Evolutionary conservation across 2,888 invertebrate genomes (phyloP), one percentile per base, ranked within the genome.

Genomic region (Choreutis nemorana): DNA sequence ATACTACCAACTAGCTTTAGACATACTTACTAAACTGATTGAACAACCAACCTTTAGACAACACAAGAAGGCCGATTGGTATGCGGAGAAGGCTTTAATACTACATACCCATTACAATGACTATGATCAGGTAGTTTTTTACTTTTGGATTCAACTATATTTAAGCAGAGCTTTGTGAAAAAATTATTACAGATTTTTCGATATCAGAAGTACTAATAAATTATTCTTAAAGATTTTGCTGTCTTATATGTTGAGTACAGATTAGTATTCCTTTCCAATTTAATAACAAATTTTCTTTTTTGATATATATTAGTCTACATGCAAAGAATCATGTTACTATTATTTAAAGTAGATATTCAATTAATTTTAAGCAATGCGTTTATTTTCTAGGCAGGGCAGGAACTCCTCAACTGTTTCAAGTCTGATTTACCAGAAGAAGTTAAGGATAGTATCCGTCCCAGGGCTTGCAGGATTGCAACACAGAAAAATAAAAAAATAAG

Each of bases 31-130:
- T 3, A 45, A 55, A 4, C 54, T 89, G 10, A 61, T 87, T 9
- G 41, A 40, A 1, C 85, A 86, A 46, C 49, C 52, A 1, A 37
- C 49, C 0, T 82, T 81, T 45, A 50, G 75, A 23, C 63, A 63
- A 14, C 70, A 81, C 28, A 73, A 68, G 36, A 64, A 66, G 35
- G 75, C 75, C 0, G 48, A 61, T 2, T 83, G 82, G 86, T 86
- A 79, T 50, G 82, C 83, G 14, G 79, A 88, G 40, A 73, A 85
- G 31, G 81, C 86, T 0, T 64, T 87, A 1, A 83, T 87, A 41
- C 56, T 84, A 13, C 82, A 86, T 29, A 78, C 66, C 34, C 36
- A 54, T 31, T 35, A 59, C 29, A 32, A 41, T 1, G 37, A 30
- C 10, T 39, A 52, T 22, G 50, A 68, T 29, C 45, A 63, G 55